phyloP scores from a whole-genome alignment of 2,113 vertebrate species.

The Microcebus tavaratra region DNA sequence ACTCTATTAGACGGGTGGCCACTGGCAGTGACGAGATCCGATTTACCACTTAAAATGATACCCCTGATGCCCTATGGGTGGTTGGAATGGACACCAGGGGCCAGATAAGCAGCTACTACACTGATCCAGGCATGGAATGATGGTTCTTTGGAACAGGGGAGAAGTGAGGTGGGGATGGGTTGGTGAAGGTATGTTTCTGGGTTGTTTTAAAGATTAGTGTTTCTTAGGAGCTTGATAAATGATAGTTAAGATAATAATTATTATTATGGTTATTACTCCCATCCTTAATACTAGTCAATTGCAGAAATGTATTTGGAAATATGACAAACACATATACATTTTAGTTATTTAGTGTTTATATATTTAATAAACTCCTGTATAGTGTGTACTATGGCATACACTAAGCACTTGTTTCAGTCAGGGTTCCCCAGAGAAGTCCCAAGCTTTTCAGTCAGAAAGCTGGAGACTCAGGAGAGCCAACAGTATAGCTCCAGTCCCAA shows the following conservation, averaged over 20 bases:
- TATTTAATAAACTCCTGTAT: background rate
- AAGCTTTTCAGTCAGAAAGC: too few relatives aligned
- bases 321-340: background rate
- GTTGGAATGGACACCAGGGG: background rate
- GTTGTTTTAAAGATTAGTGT: background rate
- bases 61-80: background rate
- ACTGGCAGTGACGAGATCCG: background rate
- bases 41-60: background rate
- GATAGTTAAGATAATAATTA: background rate
- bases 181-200: background rate
- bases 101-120: background rate
- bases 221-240: conserved; percentile 15
- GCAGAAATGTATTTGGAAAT: background rate
- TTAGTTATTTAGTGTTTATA: background rate
- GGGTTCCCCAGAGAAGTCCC: background rate
- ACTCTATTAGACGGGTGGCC: background rate
- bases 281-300: background rate
- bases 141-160: background rate
- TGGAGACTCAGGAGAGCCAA: background rate
- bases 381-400: background rate
- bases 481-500: background rate
- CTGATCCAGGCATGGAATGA: background rate
- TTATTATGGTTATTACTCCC: background rate
- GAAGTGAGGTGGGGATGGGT: background rate
- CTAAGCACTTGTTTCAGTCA: background rate